Evolutionary conservation across 2,797 vertebrate species (phyloP).

Genomic region (Holocentrus rufus): DNA sequence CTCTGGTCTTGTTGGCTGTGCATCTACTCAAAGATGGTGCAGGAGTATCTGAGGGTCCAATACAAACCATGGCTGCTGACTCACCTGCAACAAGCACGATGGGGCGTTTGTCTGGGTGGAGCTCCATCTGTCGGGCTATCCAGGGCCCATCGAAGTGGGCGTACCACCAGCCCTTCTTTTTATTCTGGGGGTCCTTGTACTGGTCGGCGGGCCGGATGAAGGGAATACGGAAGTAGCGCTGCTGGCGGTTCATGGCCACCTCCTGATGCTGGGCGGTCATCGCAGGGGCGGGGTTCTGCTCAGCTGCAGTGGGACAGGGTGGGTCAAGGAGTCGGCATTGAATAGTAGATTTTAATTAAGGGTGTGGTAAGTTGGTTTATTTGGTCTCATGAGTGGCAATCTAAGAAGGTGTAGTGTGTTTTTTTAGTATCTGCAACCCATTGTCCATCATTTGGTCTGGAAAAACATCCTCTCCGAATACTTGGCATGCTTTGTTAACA

Average conservation of each 20-base stretch:
- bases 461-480: constrained; percentile 10
- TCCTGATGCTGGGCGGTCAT: constrained; percentile 88
- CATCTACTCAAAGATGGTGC: no score
- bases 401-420: not conserved
- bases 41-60: no score
- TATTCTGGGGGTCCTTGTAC: constrained; percentile 98
- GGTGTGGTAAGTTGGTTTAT: no score
- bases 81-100: constrained; percentile 95
- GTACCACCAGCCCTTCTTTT: constrained; percentile 99
- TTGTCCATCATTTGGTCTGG: constrained; percentile 3
- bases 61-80: not conserved
- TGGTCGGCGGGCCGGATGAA: constrained; percentile 98
- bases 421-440: constrained; percentile 1
- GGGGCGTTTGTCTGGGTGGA: constrained; percentile 97
- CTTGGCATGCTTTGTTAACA: constrained; percentile 2
- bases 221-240: constrained; percentile 97
- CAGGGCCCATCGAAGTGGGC: constrained; percentile 97
- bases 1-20: no score
- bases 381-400: not conserved
- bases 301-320: constrained; percentile 77
- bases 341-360: not conserved
- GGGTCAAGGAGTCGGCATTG: not conserved
- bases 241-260: constrained; percentile 91
- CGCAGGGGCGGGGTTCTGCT: constrained; percentile 89
- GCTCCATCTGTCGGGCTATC: constrained; percentile 99